Evolutionary conservation across 1,140 invertebrate species (phyloP), one percentile per base, ranked within the genome.

Genomic region (Trichoplusia ni): DNA sequence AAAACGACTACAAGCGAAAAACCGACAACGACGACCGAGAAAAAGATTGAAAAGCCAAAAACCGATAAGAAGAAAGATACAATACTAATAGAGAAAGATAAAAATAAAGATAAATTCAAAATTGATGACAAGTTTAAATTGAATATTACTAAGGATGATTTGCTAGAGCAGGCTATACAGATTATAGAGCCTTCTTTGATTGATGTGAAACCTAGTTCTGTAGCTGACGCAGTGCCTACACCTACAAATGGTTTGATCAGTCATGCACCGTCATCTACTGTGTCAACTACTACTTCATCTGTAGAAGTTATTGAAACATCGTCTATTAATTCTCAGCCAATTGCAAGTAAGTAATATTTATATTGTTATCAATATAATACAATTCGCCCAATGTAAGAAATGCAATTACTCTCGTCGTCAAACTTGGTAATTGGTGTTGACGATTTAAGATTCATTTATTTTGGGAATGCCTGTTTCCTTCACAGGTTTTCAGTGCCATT

Each of bases 41-140:
- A 77, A 51, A 81, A 82, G 64, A 81, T 73, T 54, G 84, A 86
- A 44, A 84, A 82, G 64, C 81, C 78, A 4, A 37, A 86, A 16
- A 82, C 82, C 54, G 81, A 87, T 18, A 86, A 88, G 65, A 86
- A 87, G 47, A 89, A 88, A 69, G 83, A 87, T 0, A 60, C 68
- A 18, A 5, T 27, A 53, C n/a, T 62, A 35, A 8, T 35, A 23
- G 74, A 81, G 37, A 84, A 84, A 61, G 71, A 76, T 23, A 74
- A 73, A 70, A 44, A 9, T n/a, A 84, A 86, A 67, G 78, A 84
- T 25, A 85, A 82, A 75, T 60, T 76, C 35, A 83, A 78, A 67
- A 66, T 59, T 2, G 74, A 79, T 47, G 78, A 81, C 4, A 79
- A 82, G 47, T 27, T n/a, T 16, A 67, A 67, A 7, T 61, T 61